phyloP scores from a whole-genome alignment of 2,888 invertebrate species.

The Drosophila pseudotakahashii region DNA sequence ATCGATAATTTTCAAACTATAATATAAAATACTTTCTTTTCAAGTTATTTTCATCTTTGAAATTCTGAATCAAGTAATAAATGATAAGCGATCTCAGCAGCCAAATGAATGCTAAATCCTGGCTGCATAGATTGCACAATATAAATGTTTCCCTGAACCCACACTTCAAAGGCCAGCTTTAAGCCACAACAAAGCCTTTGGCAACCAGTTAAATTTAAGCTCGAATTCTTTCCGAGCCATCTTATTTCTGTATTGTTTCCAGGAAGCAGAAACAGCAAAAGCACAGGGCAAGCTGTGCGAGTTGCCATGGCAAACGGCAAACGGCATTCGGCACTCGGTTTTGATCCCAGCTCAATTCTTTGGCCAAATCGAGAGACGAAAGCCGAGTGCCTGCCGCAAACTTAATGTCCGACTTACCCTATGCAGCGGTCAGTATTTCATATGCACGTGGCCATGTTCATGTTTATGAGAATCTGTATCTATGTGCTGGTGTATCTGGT shows the following conservation, averaged over 20 bases:
- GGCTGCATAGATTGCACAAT: neutral
- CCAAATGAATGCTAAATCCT: neutral
- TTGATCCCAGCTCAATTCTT: constrained; percentile 24
- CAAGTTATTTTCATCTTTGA: too few relatives aligned
- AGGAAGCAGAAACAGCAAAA: constrained; percentile 8
- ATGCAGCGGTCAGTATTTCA: constrained; percentile 71
- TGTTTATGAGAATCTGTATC: constrained; percentile 39
- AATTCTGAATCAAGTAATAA: too few relatives aligned
- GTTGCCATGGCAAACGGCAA: constrained; percentile 26
- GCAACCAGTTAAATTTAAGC: neutral
- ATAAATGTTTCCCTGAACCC: neutral
- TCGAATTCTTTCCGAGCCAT: constrained; percentile 17
- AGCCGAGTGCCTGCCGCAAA: constrained; percentile 32
- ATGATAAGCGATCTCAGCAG: neutral
- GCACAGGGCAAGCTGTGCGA: neutral
- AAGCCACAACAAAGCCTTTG: constrained; percentile 20
- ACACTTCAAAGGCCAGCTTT: neutral
- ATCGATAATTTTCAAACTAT: too few relatives aligned
- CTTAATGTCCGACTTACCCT: constrained; percentile 47
- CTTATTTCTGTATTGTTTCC: constrained; percentile 17
- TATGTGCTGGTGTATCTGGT: constrained; percentile 13
- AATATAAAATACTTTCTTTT: too few relatives aligned
- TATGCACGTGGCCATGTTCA: constrained; percentile 57
- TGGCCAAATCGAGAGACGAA: constrained; percentile 17
- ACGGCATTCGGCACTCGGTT: neutral